Base-by-base conservation (phyloP, 2,888 invertebrate species). In the Spicauda simplicius region DNA sequence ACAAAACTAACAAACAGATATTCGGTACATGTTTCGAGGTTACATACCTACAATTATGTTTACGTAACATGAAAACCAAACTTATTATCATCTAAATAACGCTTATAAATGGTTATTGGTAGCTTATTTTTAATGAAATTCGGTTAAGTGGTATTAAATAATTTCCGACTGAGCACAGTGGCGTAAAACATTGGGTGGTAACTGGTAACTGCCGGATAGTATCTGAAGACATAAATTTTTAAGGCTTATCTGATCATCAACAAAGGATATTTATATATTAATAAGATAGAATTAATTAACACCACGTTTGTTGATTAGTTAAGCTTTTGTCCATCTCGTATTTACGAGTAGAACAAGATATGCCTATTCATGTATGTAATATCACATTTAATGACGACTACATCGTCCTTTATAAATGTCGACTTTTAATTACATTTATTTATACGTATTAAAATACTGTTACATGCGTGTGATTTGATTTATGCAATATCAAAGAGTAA, bases 241-340 rank as follows among this genome's bases (percentile, higher is more conserved):
- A 19, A 58, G 14, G 19, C 58, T 58, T 64, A 64, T 64, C 64
- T 52, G 52, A 58, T 58, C 25, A 41, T 20, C 11, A 52, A 64
- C 57, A 64, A 54, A 58, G 50, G 5, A 25, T 25, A 52, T 52
- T 37, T 50, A 25, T 4, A 25, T 41, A 58, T 64, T 25, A 58
- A 64, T 58, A 18, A 20, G 5, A 53, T 5, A 37, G 64, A 58
- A 64, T 64, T 53, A 64, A 53, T 64, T 64, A 58, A 64, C 64
- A 64, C 58, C 12, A 41, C 41, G 50, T 37, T 53, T 30, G 4
- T 52, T 58, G 16, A 52, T 64, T 33, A 52, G 37, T 52, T 25
- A 55, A 37, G 33, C 33, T 50, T 54, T 64, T 64, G 64, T 64
- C 19, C 50, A 20, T 20, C 12, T 50, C n/a, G 11, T 37, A 56